Base-by-base conservation (phyloP, 2,888 invertebrate species). In the Nipponacmea schrenckii region DNA sequence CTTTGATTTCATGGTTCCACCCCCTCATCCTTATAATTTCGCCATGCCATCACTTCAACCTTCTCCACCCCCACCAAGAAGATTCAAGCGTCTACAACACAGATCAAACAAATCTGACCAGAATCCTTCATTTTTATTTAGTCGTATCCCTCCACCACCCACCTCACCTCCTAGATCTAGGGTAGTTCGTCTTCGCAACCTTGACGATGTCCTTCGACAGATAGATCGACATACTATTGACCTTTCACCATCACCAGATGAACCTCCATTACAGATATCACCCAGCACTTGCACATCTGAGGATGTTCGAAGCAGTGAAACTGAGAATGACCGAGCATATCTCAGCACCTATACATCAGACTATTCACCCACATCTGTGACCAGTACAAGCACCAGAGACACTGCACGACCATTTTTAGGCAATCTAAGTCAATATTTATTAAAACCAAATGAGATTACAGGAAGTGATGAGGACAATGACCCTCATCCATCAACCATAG, bases 191-290 rank as follows among this genome's bases (percentile, higher is more conserved):
- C 81, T 85, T 74, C 79, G 80, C 69, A 84, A 85, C 73, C 75
- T 84, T 39, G 80, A 81, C 68, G 83, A 85, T 64, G 72, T 82
- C 48, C 80, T 84, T 71, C 78, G 81, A 45, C 79, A 82, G 65
- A 80, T 83, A 64, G 84, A 82, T 68, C 71, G 81, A 50, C 81
- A 82, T 69, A 85, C 83, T 15, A 83, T 85, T 56, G 85, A 85
- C 70, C 74, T 85, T 68, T 85, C 85, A 17, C 85, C 85, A 0
- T 84, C 84, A 2, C 85, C 85, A 0, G 85, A 85, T 73, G 84
- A 84, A 62, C 81, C 81, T 8, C 81, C 81, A 4, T 78, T 81
- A 62, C 83, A 83, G 69, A 80, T 85, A 45, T 84, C 84, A 2
- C 84, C 84, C 1, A 82, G 83, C 0, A 84, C 84, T 1, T 78